Base-by-base conservation (phyloP, 2,797 vertebrate species). In the Acanthurus lineatus region DNA sequence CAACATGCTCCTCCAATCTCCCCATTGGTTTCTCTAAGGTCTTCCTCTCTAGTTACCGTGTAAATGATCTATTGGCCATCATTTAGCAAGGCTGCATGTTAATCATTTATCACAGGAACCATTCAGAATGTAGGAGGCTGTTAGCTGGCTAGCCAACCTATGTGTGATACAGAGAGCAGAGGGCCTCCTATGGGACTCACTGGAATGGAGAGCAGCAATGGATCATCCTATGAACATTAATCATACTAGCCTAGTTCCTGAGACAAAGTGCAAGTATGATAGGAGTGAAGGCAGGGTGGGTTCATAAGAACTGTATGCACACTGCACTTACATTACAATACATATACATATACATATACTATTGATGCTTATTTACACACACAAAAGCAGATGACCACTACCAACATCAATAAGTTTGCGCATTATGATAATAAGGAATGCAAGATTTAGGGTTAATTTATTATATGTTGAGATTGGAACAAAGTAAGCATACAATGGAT, bases 41-140 rank as follows among this genome's bases (percentile, higher is more conserved):
- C 82, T 86, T 78, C 83, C 83, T 87, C 78, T 81, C 61, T 72
- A 75, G 76, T 82, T 84, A 74, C 48, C 4, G 59, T 84, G 80
- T 90, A 91, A 92, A 93, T 92, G 90, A 95, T 95, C 92, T 85
- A 89, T 87, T 88, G 88, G 78, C 69, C 77, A 86, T 88, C 88
- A 87, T 93, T 94, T 94, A 93, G 76, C 79, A 76, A 17, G 76
- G 79, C 88, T 82, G 84, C 76, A 38, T 87, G 86, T 88, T 93
- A 93, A 94, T 94, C 92, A 91, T 92, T 91, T 86, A 92, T 94
- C 88, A 88, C 79, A 17, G 60, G 47, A 84, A 83, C 68, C 69
- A 61, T 81, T 85, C 47, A 68, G 78, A 54, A 64, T 77, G 78
- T 70, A 79, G 81, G 63, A 84, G 72, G 70, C 72, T 79, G 76